Evolutionary conservation across 2,888 invertebrate genomes (phyloP).

Genomic region (Electrophaes corylata): DNA sequence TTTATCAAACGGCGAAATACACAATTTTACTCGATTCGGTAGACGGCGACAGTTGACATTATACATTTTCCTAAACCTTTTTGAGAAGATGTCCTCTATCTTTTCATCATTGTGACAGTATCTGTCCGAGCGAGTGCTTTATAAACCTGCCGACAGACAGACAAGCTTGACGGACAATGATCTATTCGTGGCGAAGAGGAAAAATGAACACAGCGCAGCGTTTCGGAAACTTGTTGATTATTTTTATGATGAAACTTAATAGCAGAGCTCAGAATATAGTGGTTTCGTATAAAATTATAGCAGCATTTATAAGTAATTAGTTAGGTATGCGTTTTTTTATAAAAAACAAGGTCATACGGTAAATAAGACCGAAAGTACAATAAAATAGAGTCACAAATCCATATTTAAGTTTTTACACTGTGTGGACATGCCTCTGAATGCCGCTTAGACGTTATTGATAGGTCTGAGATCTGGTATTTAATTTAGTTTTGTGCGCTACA

Average conservation of each 20-base stretch:
- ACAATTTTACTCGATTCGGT: background rate
- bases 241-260: conserved; percentile 7
- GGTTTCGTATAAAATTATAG: background rate
- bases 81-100: conserved; percentile 25
- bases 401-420: too few species aligned
- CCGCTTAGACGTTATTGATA: too few species aligned
- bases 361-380: too few species aligned
- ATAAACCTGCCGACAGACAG: conserved; percentile 34
- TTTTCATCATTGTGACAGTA: conserved; percentile 40
- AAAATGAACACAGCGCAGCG: conserved; percentile 11
- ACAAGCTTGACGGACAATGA: conserved; percentile 30
- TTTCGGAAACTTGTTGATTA: conserved; percentile 9
- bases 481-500: too few species aligned
- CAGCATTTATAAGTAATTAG: too few species aligned
- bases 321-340: too few species aligned
- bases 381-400: too few species aligned
- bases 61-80: conserved; percentile 25
- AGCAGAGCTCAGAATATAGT: background rate
- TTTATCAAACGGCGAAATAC: background rate
- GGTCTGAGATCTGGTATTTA: too few species aligned
- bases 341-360: too few species aligned
- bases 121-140: conserved; percentile 35
- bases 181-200: conserved; percentile 20
- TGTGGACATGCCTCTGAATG: too few species aligned
- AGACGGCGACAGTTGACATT: conserved; percentile 17